Percentiles rank a stretch among this genome's conserved stretches.
These are phyloP conservation scores for Panurus biarmicus DNA, from an alignment of 2,113 vertebrate genomes.

Conservation along the genomic window DNA sequence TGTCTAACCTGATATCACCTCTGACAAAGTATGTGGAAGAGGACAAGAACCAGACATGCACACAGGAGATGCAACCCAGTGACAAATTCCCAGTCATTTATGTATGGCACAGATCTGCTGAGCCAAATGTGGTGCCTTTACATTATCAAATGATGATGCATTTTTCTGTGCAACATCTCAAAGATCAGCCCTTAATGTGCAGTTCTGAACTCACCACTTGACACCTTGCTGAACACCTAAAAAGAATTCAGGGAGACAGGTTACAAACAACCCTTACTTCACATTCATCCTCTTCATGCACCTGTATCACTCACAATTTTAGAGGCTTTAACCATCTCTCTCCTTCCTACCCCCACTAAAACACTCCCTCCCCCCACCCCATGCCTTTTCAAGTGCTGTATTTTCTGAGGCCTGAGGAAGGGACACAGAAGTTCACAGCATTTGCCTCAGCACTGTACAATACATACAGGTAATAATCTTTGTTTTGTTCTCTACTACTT, in stretches of 20 bases:
- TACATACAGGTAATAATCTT: neutral
- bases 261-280: neutral
- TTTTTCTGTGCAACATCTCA: neutral
- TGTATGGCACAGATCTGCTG: neutral
- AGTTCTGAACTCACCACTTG: neutral
- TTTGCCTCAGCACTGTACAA: neutral
- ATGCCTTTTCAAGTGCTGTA: neutral
- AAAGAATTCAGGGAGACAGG: neutral
- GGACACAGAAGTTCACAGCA: neutral
- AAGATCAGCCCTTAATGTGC: neutral
- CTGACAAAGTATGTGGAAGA: neutral
- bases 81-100: neutral
- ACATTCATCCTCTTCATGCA: neutral
- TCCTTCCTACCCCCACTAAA: neutral
- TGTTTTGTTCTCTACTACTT: neutral
- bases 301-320: neutral
- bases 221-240: neutral
- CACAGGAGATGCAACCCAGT: neutral
- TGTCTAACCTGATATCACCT: neutral
- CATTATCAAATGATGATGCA: neutral
- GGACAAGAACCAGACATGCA: neutral
- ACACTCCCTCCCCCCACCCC: rapidly evolving
- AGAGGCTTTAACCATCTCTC: neutral
- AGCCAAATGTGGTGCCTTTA: neutral
- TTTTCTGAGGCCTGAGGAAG: neutral